These are phyloP conservation scores for Babylonia areolata DNA, from an alignment of 1,140 invertebrate species.

Conservation along the genomic window DNA sequence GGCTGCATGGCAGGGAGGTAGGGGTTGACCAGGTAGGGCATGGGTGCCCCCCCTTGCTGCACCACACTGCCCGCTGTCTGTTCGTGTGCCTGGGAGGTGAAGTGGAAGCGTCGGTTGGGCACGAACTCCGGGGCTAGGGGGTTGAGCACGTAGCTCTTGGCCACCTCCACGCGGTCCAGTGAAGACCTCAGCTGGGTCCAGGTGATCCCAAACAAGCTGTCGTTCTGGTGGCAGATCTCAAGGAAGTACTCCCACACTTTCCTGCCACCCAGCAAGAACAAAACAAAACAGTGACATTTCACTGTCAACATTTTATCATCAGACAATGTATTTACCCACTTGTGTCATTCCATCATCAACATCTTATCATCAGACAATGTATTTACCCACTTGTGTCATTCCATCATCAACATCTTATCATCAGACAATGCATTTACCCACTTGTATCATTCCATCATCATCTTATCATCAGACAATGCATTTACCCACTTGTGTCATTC, in stretches of 20 bases:
- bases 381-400: too few relatives aligned
- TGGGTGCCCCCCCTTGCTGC: slow-evolving; percentile 36
- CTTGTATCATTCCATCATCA: too few relatives aligned
- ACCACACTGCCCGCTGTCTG: neutral
- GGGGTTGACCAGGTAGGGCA: slow-evolving; percentile 3
- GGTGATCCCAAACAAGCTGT: slow-evolving; percentile 86
- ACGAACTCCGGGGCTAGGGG: slow-evolving; percentile 89
- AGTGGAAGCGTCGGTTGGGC: slow-evolving; percentile 76
- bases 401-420: too few relatives aligned
- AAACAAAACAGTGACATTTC: slow-evolving; percentile 10
- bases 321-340: too few relatives aligned
- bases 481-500: too few relatives aligned
- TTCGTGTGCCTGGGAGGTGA: slow-evolving; percentile 37
- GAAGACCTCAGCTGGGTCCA: slow-evolving; percentile 83
- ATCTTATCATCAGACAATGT: too few relatives aligned
- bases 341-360: too few relatives aligned
- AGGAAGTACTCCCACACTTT: slow-evolving; percentile 91
- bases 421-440: too few relatives aligned
- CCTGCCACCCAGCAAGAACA: slow-evolving; percentile 66
- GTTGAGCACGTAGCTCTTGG: slow-evolving; percentile 86
- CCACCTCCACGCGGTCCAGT: slow-evolving; percentile 84
- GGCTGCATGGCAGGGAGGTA: slow-evolving; percentile 19
- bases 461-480: too few relatives aligned
- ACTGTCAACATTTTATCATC: too few relatives aligned
- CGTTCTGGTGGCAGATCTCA: slow-evolving; percentile 84